Conservation (phyloP, 2,888 invertebrate genomes). For the Girardia tigrina region DNA sequence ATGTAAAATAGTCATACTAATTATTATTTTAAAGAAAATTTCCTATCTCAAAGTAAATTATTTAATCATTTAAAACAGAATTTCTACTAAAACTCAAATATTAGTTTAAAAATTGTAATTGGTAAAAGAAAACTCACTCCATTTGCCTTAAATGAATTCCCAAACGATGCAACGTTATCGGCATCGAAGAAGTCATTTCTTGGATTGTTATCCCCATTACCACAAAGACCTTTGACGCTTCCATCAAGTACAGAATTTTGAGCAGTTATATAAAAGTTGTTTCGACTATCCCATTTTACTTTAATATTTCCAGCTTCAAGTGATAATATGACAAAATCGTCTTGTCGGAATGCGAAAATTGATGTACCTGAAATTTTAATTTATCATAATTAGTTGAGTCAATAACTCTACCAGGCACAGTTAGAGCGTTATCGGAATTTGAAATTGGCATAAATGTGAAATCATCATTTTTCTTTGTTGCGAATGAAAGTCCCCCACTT, state of each 20-base stretch:
- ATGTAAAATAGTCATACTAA: too few species aligned
- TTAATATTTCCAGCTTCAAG: constrained; percentile 35
- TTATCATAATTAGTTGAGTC: too few species aligned
- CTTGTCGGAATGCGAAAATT: not conserved
- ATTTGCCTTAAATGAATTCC: constrained; percentile 34
- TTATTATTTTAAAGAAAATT: too few species aligned
- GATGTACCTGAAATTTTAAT: constrained; percentile 15
- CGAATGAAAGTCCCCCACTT: not conserved
- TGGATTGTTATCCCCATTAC: constrained; percentile 38
- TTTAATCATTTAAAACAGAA: too few species aligned
- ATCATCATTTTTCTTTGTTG: not conserved
- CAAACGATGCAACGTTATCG: constrained; percentile 37
- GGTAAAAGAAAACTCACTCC: constrained; percentile 10
- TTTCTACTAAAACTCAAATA: too few species aligned
- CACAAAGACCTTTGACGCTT: constrained; percentile 38
- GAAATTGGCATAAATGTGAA: not conserved
- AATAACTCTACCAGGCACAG: too few species aligned
- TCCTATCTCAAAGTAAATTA: too few species aligned
- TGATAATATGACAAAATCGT: not conserved
- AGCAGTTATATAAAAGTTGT: constrained; percentile 37
- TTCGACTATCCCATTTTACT: constrained; percentile 38
- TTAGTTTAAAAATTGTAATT: too few species aligned
- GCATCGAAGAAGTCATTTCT: constrained; percentile 34
- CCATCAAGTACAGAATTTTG: constrained; percentile 34
- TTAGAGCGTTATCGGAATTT: not conserved